Base-by-base conservation (phyloP, 1,140 invertebrate genomes). In the Listronotus oregonensis region DNA sequence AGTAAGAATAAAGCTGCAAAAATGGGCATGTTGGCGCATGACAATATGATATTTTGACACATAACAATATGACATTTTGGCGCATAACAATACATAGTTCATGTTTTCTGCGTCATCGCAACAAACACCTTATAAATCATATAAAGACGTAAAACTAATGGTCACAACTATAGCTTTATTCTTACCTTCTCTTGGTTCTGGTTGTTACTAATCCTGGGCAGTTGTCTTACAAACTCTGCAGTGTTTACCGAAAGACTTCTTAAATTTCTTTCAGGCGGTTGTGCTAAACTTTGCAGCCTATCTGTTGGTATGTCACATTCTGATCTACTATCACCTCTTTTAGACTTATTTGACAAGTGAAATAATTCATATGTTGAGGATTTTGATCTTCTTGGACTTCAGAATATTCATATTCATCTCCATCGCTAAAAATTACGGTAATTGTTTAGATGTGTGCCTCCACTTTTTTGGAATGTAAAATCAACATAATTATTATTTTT, bases 341-440 rank as follows among this genome's bases (percentile, higher is more conserved):
- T 58, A 14, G 12, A 17, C 12, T 44, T 40, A 66, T 65, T 32
- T 39, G 49, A 10, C 43, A 2, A 43, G 59, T 67, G 68, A 66
- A 65, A 43, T 66, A 70, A 64, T 75, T 72, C 11, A 66, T 31
- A 9, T 52, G 59, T 15, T 54, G 72, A 10, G 70, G 56, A 52
- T 70, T 71, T 18, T 63, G 66, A 37, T 63, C 60, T 27, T 67
- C 43, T 56, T 70, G 65, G 9, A 76, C 37, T 61, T 73, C 76
- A 8, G 73, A 67, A 58, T 76, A 78, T 55, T 78, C 75, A 46
- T 76, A 73, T 34, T 76, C 74, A 52, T 75, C 72, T 8, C 51
- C 75, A 58, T 78, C 75, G 61, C 78, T 78, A 66, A 44, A 73
- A 68, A 40, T 9, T n/a, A n/a, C n/a, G n/a, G n/a, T n/a, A n/a